Base-by-base conservation (phyloP, 2,888 invertebrate genomes). In the Leucophenga maculata region DNA sequence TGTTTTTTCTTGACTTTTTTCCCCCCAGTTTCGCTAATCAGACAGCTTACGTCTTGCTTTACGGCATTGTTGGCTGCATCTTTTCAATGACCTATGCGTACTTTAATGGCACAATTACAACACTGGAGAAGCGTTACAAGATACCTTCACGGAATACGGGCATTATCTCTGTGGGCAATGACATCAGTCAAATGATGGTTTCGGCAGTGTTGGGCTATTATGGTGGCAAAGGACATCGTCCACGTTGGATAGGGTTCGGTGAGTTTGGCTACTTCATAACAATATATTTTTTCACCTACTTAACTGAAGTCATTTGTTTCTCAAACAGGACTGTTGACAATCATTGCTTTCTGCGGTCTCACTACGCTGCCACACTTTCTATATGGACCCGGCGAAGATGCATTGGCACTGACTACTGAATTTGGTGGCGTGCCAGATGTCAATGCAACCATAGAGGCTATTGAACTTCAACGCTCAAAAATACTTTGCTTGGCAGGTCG, bases 51-150 rank as follows among this genome's bases (percentile, higher is more conserved):
- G 89, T 93, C 3, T 87, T 92, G 73, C 88, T 93, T 0, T 93
- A 93, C 75, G 93, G 93, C 46, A 86, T 93, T 50, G 90, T 93
- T 6, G 93, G 93, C 3, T 92, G 93, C 79, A 90, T 93, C 69
- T 92, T 92, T 82, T 91, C 92, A 20, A 93, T 93, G 78, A 92
- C 92, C 71, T 93, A 91, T 79, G 91, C 93, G 3, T 93, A 93
- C 82, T 93, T 93, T 78, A 93, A 92, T 80, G 93, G 93, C n/a
- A 93, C 93, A 32, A 92, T 93, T 71, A 93, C 93, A 65, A 93
- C 93, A 3, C 89, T 93, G 73, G 93, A 93, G 86, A 93, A 93
- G 82, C 89, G 93, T 75, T 93, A 93, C 83, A 93, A 92, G 86
- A 93, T 93, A 80, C 93, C 93, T 16, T 93, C 93, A 50, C 91